Evolutionary conservation across 1,140 invertebrate species (phyloP), one percentile per base, ranked within the genome.

Genomic region (Plodia interpunctella): DNA sequence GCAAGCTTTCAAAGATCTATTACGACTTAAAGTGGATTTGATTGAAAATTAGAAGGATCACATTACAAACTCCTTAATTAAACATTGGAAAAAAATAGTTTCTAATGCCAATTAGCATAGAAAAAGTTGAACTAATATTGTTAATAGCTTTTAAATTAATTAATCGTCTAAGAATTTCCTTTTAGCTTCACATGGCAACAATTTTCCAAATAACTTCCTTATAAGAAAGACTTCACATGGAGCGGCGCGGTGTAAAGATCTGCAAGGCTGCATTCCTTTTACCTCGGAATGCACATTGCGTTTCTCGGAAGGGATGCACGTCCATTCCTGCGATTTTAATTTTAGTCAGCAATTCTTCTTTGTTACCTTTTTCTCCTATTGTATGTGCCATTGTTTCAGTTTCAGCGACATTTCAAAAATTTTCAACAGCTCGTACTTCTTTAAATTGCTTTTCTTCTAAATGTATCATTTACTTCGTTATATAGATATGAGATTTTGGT

Each of bases 241-340:
- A 44, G 38, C 38, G 38, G 38, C n/a, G 15, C 38, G 38, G 10
- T 15, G 5, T 44, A 44, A 44, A 44, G 38, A 44, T 44, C 15
- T 44, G 38, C 15, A 44, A 44, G 15, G 32, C 38, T 28, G 51
- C 51, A 53, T 53, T 53, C 51, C 51, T 25, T 20, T n/a, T n/a
- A 18, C 51, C 6, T n/a, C 56, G 72, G 75, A 74, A 76, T 78
- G 71, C 62, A 63, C 66, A 53, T 49, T 64, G 66, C 60, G 50
- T 63, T 74, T 82, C 79, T 80, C 52, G 51, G 79, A 79, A 79
- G 60, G 52, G 60, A 49, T 54, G 60, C 60, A 57, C 55, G 35
- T 57, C 53, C 63, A 69, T 70, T 66, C 66, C 66, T 66, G 68
- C 59, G 38, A 15, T 6, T 44, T n/a, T 44, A 44, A n/a, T 64